Percentiles rank a stretch among this genome's conserved stretches.
Conservation (phyloP, 2,888 invertebrate genomes). For the Xestia c-nigrum region DNA sequence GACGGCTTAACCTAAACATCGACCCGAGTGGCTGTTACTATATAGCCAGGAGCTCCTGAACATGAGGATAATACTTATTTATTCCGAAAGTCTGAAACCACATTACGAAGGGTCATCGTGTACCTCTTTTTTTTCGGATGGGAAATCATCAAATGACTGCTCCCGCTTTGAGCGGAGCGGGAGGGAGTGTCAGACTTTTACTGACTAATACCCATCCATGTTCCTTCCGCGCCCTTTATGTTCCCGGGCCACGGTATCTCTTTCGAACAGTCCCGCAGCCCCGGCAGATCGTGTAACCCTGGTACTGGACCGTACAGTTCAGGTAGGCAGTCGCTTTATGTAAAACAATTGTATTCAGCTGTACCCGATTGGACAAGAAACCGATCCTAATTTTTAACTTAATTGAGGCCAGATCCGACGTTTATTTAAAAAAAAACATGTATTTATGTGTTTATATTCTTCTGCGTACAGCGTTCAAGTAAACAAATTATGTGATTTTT, state of each 20-base stretch:
- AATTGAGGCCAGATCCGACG: too few species aligned
- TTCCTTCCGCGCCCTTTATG: too few species aligned
- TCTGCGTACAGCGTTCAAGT: neutral
- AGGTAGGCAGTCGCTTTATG: neutral
- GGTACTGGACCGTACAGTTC: neutral
- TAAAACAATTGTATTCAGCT: neutral
- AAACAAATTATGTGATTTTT: constrained; percentile 20
- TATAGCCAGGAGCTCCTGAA: too few species aligned
- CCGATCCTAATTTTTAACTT: neutral
- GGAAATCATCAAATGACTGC: too few species aligned
- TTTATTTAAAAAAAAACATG: neutral
- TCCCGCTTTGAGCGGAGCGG: too few species aligned
- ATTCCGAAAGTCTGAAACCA: neutral
- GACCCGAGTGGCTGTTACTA: too few species aligned
- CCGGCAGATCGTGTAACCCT: neutral
- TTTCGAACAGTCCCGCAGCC: too few species aligned
- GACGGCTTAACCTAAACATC: too few species aligned
- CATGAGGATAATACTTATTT: neutral
- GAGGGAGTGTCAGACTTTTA: too few species aligned
- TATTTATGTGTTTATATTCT: neutral
- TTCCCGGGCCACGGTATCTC: too few species aligned
- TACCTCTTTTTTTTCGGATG: neutral
- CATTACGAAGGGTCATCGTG: neutral
- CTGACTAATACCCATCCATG: too few species aligned
- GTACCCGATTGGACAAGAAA: neutral